A percentile compares a stretch with the other conserved stretches of the same genome.
phyloP scores from a whole-genome alignment of 2,888 invertebrate genomes.

The Scotopteryx bipunctaria region DNA sequence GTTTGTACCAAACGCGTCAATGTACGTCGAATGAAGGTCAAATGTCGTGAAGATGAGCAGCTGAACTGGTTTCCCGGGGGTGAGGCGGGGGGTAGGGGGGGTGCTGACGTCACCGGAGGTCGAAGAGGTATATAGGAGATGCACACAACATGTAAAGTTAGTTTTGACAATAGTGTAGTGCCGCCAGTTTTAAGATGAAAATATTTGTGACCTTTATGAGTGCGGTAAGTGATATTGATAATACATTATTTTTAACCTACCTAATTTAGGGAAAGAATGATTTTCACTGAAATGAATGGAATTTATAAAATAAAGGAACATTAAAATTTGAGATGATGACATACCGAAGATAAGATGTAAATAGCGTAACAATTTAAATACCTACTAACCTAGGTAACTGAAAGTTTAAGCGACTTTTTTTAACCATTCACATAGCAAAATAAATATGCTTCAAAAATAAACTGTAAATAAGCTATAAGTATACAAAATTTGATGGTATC shows the following conservation, averaged over 20 bases:
- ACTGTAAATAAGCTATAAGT: too few species aligned
- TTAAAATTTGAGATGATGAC: too few species aligned
- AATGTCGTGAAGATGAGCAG: constrained; percentile 65
- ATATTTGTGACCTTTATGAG: constrained; percentile 61
- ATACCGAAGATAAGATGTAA: too few species aligned
- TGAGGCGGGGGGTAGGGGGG: constrained; percentile 34
- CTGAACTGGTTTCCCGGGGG: constrained; percentile 57
- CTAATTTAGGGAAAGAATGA: background rate
- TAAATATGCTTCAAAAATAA: too few species aligned
- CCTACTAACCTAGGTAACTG: too few species aligned
- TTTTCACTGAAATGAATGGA: background rate
- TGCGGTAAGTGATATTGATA: constrained; percentile 56
- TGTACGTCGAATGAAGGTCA: constrained; percentile 61
- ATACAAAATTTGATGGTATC: too few species aligned
- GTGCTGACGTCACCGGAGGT: constrained; percentile 73
- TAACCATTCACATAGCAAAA: too few species aligned
- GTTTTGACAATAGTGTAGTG: constrained; percentile 58
- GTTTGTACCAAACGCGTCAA: constrained; percentile 40
- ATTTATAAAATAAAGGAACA: too few species aligned
- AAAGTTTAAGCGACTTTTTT: too few species aligned
- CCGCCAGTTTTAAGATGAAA: constrained; percentile 55
- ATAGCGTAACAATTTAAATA: too few species aligned
- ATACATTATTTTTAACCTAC: background rate
- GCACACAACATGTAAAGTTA: constrained; percentile 57
- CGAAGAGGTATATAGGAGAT: constrained; percentile 75